phyloP scores from a whole-genome alignment of 2,113 vertebrate genomes.

The Stictonetta naevosa region DNA sequence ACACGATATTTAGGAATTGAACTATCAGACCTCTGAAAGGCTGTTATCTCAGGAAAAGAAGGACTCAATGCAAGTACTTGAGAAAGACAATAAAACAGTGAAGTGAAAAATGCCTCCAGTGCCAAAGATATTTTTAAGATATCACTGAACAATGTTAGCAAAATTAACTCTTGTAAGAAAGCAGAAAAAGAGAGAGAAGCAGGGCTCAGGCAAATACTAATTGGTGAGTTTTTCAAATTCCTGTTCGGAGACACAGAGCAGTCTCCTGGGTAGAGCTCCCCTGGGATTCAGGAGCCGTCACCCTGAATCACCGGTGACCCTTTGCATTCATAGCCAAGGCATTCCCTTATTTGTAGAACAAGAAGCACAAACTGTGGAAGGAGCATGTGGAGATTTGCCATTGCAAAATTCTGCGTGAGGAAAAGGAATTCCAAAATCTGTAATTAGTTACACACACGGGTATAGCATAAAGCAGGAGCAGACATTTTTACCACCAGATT shows the following conservation, averaged over 20 bases:
- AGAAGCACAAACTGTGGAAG: background rate
- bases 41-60: constrained; percentile 37
- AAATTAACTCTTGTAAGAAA: constrained; percentile 62
- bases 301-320: background rate
- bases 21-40: constrained; percentile 46
- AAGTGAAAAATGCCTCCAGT: background rate
- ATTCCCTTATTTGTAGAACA: background rate
- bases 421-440: background rate
- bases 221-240: constrained; percentile 1
- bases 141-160: constrained; percentile 37
- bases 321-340: background rate
- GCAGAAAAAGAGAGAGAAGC: constrained; percentile 1
- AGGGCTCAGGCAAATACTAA: constrained; percentile 16
- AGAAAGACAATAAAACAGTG: constrained; percentile 43
- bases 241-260: background rate
- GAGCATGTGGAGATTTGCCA: background rate
- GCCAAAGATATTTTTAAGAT: constrained; percentile 47
- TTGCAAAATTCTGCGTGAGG: background rate
- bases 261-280: background rate
- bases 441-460: background rate
- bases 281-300: background rate
- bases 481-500: background rate
- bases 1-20: constrained; percentile 24
- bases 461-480: background rate
- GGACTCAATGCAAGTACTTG: background rate